Evolutionary conservation across 2,797 vertebrate species (phyloP), one percentile per base, ranked within the genome.

Genomic region (Perodicticus potto): DNA sequence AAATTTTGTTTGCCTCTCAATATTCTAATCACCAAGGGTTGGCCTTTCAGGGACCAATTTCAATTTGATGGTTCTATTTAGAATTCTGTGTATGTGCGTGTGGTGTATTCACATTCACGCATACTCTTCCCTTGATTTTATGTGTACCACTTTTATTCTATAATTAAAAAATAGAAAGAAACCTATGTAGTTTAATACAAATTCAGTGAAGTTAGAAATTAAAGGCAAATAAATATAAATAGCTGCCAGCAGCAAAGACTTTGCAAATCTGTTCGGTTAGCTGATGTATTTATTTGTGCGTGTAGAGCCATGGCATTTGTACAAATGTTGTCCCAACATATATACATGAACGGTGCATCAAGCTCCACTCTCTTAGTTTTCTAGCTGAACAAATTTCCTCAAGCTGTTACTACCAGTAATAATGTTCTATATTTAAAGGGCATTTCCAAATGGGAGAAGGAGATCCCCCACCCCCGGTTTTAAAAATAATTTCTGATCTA

Each of bases 31-130:
- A 86, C 77, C 20, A 23, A 82, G 19, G 63, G 82, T 40, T 83
- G 74, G 86, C 94, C 77, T 94, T 94, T 86, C 61, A 77, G 92
- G 53, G 88, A 84, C 88, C 77, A 70, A 91, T 94, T 95, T 93
- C 80, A 78, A 80, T 84, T 37, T 87, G 83, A 69, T 86, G 73
- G 27, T 94, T 93, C 84, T 93, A 12, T 84, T 96, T 97, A 78
- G 84, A 93, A 74, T 67, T 96, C 29, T 67, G 40, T 43, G 77
- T 80, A 55, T 84, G 82, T 89, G 40, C 82, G 37, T 34, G 49
- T 73, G 53, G 45, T 57, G 32, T 53, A 22, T 23, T 11, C 86
- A 49, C 14, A 25, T 17, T 55, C 49, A 49, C 6, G 3, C 27
- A 7, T 14, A 59, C 5, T 40, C 43, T 49, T 92, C 70, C 65